Evolutionary conservation across 2,797 vertebrate species (phyloP).

Genomic region (Potorous gilbertii): DNA sequence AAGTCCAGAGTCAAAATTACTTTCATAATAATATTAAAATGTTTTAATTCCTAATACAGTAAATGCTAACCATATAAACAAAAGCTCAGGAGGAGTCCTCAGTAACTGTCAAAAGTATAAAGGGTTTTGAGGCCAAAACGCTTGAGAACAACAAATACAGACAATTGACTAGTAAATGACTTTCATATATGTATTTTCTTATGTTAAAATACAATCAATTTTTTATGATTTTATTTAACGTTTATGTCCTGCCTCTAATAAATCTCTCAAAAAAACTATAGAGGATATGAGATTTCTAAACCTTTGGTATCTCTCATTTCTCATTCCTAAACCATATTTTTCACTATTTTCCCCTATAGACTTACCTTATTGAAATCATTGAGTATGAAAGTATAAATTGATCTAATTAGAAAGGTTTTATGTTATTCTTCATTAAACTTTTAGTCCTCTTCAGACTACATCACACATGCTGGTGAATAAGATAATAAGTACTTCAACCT

Average conservation of each 20-base stretch:
- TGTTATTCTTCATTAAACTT: background rate
- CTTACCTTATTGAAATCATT: background rate
- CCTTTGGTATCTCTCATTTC: background rate
- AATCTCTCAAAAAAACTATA: background rate
- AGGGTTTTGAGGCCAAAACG: background rate
- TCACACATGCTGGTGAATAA: background rate
- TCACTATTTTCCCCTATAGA: background rate
- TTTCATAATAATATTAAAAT: background rate
- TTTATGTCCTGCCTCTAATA: background rate
- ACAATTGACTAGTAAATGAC: background rate
- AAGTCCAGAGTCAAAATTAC: background rate
- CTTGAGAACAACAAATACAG: background rate
- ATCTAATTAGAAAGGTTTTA: background rate
- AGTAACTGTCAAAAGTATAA: background rate
- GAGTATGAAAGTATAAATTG: background rate
- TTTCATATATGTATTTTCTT: background rate
- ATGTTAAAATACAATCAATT: background rate
- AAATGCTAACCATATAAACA: background rate
- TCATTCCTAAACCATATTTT: background rate
- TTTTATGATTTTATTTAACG: background rate
- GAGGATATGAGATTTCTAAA: background rate
- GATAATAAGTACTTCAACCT: background rate
- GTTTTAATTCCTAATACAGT: background rate
- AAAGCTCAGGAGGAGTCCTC: background rate
- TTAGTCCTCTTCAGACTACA: background rate